Base-by-base conservation (phyloP, 2,888 invertebrate species). In the Leucoma salicis region DNA sequence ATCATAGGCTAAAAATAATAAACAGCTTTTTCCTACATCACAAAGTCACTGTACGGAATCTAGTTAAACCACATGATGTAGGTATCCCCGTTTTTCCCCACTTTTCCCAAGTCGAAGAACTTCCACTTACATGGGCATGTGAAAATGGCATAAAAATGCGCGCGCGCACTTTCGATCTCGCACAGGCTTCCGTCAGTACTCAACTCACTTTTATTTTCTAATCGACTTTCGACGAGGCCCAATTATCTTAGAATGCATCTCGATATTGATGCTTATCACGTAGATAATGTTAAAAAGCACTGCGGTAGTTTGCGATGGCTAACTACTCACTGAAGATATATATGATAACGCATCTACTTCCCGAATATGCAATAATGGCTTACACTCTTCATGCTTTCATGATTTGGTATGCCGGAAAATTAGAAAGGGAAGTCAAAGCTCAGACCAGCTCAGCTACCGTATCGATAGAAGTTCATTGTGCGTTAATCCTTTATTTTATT, bases 111-210 rank as follows among this genome's bases (percentile, higher is more conserved):
- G 53, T 50, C 46, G 58, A 58, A 49, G 49, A 51, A 50, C 57
- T 11, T 21, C 39, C 2, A 32, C 45, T 57, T 50, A 63, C 46
- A 60, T 63, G 68, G 66, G 50, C 65, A 69, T 77, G 71, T 77
- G 76, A 74, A 77, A 78, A 76, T 75, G 60, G 58, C 57, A 62
- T 66, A 72, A 73, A 72, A 70, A 71, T 73, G 64, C 57, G 63
- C 65, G 41, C 52, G 42, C 56, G 43, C 60, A 78, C 80, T 81
- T 76, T 80, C 79, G 64, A 69, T 78, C 64, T 70, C 69, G 38
- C 29, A 45, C 38, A 31, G 49, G 66, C 69, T 71, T 70, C 68
- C 67, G 66, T 60, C 60, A 59, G 63, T 56, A 56, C 53, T 46
- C 51, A 46, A 52, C 49, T 46, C 56, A 65, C 69, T 69, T 52